A percentile compares a stretch with the other conserved stretches of the same genome.
These are phyloP conservation scores for Callorhinus ursinus DNA, from an alignment of 2,113 vertebrate genomes.

Conservation along the genomic window DNA sequence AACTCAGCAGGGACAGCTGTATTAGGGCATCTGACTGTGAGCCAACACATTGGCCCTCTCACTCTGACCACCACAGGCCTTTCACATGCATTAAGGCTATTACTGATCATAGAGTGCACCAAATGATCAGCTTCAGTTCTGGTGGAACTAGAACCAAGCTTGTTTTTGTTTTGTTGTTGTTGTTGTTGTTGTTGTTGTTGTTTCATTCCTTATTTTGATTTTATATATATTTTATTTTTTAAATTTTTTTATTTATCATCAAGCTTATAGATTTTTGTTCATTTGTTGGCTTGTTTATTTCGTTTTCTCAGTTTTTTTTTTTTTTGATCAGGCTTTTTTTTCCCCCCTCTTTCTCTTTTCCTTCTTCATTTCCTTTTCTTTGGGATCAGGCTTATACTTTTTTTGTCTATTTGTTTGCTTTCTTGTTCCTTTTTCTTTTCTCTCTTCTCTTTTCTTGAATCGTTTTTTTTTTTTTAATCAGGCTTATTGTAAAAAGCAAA, in stretches of 20 bases:
- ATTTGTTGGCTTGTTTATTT: not conserved
- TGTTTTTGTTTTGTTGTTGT: not conserved
- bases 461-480: not conserved
- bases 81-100: not conserved
- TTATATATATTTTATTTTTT: not conserved
- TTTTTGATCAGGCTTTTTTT: no score
- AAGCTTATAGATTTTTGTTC: not conserved
- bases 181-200: no score
- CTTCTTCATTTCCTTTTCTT: not conserved
- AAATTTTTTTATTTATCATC: not conserved
- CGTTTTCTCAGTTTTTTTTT: no score
- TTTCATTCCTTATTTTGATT: no score
- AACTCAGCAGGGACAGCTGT: not conserved
- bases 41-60: not conserved
- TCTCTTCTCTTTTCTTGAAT: not conserved
- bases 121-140: not conserved
- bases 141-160: not conserved
- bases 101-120: not conserved
- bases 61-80: not conserved
- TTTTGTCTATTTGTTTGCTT: not conserved
- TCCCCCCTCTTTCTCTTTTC: not conserved
- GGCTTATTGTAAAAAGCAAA: not conserved
- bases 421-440: not conserved
- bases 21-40: not conserved
- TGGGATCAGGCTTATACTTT: not conserved